Evolutionary conservation across 2,888 invertebrate species (phyloP).

Genomic region (Erannis defoliaria): DNA sequence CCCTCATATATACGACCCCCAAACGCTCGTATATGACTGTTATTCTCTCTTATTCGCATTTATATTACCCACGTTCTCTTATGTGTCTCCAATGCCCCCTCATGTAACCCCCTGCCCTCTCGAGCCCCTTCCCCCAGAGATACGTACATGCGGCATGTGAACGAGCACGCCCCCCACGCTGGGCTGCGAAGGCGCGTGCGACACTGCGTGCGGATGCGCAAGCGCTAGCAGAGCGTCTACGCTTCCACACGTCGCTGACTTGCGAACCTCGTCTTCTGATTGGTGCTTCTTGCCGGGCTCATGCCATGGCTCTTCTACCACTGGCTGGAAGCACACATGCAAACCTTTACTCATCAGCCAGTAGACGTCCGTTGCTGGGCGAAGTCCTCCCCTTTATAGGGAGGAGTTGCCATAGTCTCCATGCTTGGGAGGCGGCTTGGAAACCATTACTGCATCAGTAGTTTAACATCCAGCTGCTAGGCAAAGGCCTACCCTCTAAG

Average conservation of each 20-base stretch:
- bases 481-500: no score
- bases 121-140: background rate
- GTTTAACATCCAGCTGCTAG: no score
- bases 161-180: constrained; percentile 95
- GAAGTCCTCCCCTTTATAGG: no score
- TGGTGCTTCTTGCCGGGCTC: constrained; percentile 18
- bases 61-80: background rate
- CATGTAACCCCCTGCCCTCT: background rate
- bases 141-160: constrained; percentile 96
- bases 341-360: background rate
- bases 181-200: constrained; percentile 86
- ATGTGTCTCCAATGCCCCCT: background rate
- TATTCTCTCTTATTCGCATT: no score
- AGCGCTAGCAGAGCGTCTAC: constrained; percentile 67
- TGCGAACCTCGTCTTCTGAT: constrained; percentile 81
- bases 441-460: no score
- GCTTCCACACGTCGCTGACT: constrained; percentile 60
- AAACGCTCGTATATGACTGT: no score
- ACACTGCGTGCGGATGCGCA: constrained; percentile 62
- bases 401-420: no score
- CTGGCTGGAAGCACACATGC: background rate
- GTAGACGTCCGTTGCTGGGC: no score
- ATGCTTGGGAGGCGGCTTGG: no score
- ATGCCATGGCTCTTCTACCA: constrained; percentile 11
- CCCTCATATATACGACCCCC: no score